Evolutionary conservation across 1,140 invertebrate species (phyloP).

Genomic region (Probaryconus sp.): DNA sequence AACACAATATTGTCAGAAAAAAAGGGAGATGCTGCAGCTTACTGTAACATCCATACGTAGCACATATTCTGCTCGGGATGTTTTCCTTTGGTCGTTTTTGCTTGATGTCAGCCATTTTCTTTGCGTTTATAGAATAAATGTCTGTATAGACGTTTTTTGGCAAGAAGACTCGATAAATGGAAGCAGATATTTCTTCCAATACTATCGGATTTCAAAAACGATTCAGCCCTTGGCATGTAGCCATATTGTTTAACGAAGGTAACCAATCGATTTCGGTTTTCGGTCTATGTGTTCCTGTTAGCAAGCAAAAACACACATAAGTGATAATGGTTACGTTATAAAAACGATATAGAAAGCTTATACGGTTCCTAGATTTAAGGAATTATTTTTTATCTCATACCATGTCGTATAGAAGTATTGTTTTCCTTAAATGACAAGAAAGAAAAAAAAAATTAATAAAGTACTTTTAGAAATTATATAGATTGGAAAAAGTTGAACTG

Average conservation of each 20-base stretch:
- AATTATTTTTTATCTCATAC: too few relatives aligned
- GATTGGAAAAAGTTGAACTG: too few relatives aligned
- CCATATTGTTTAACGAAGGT: constrained; percentile 50
- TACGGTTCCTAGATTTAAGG: too few relatives aligned
- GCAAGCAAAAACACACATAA: constrained; percentile 14
- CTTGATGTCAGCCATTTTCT: constrained; percentile 34
- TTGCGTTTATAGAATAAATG: constrained; percentile 31
- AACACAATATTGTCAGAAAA: constrained; percentile 1
- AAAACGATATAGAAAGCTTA: too few relatives aligned
- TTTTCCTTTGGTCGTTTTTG: constrained; percentile 25
- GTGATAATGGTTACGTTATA: too few relatives aligned
- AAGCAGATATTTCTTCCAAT: constrained; percentile 34
- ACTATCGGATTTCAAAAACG: constrained; percentile 49
- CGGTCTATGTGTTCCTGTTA: constrained; percentile 22
- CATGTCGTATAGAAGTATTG: too few relatives aligned
- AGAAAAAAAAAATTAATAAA: too few relatives aligned
- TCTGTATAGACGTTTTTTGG: constrained; percentile 23
- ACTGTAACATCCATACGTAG: constrained; percentile 25
- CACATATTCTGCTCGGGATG: constrained; percentile 5
- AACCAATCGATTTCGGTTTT: constrained; percentile 41
- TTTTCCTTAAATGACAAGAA: too few relatives aligned
- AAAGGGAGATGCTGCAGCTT: constrained; percentile 24
- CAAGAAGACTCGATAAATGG: constrained; percentile 40
- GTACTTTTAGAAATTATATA: too few relatives aligned
- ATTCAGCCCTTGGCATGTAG: constrained; percentile 36